These are phyloP conservation scores for Eulemur rubriventer DNA, from an alignment of 2,797 vertebrate genomes.

Conservation along the genomic window DNA sequence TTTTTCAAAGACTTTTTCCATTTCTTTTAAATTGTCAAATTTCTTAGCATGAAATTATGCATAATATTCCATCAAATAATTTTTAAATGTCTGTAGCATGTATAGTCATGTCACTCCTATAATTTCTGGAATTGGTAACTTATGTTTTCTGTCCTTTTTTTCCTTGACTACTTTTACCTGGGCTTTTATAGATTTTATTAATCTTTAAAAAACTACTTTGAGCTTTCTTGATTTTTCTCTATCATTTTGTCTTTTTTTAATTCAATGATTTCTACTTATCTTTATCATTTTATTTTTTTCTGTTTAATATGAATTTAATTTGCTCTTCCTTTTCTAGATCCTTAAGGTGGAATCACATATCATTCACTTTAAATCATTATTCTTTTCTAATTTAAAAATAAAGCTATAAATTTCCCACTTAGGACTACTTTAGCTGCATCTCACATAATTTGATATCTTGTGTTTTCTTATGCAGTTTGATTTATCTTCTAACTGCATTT, in stretches of 20 bases:
- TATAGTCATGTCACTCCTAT: not conserved
- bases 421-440: not conserved
- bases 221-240: not conserved
- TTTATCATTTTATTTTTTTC: not conserved
- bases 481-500: not conserved
- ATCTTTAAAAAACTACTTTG: not conserved
- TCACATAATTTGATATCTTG: not conserved
- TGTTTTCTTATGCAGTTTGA: not conserved
- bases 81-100: not conserved
- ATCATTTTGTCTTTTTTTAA: not conserved
- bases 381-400: not conserved
- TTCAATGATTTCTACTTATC: not conserved
- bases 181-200: not conserved
- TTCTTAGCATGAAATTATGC: not conserved
- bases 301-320: not conserved
- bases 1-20: not conserved
- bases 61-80: not conserved
- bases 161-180: not conserved
- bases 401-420: not conserved
- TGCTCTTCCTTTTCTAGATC: not conserved
- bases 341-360: not conserved
- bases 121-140: conserved; percentile 9
- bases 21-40: not conserved
- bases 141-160: not conserved
- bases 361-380: not conserved